phyloP scores from a whole-genome alignment of 1,140 invertebrate species.

The Archegozetes longisetosus region DNA sequence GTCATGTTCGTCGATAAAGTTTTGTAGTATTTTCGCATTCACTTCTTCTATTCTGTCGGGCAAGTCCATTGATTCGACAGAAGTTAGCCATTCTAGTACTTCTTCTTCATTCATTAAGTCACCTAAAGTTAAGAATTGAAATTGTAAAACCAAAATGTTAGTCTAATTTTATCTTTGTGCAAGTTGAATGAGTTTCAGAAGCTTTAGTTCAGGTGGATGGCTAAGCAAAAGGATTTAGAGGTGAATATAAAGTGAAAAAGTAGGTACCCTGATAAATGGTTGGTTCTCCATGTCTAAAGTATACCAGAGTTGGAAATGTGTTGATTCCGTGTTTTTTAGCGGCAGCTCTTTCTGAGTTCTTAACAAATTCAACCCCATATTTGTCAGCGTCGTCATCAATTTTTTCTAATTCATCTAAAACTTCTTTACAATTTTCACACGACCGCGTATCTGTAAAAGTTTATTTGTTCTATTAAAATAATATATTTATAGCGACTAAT shows the following conservation, averaged over 20 bases:
- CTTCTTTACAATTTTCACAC: slow-evolving; percentile 63
- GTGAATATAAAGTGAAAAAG: slow-evolving; percentile 43
- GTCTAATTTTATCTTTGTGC: slow-evolving; percentile 84
- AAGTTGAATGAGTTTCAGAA: slow-evolving; percentile 64
- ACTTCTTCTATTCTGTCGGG: slow-evolving; percentile 92
- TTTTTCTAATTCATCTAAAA: slow-evolving; percentile 78
- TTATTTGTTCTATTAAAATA: slow-evolving; percentile 4
- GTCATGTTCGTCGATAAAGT: slow-evolving; percentile 78
- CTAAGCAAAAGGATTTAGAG: slow-evolving; percentile 43
- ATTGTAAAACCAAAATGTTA: slow-evolving; percentile 74
- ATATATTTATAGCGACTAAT: background rate
- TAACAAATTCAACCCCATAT: slow-evolving; percentile 84
- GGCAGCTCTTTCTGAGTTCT: slow-evolving; percentile 85
- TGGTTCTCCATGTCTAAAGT: slow-evolving; percentile 65
- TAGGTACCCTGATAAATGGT: slow-evolving; percentile 39
- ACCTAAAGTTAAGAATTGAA: slow-evolving; percentile 80
- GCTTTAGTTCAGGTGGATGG: slow-evolving; percentile 55
- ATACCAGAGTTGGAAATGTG: slow-evolving; percentile 80
- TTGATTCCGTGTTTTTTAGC: slow-evolving; percentile 88
- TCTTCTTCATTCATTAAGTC: slow-evolving; percentile 82
- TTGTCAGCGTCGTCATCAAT: slow-evolving; percentile 86
- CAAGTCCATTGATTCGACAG: slow-evolving; percentile 79
- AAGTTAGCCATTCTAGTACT: slow-evolving; percentile 79
- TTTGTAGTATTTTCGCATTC: slow-evolving; percentile 70
- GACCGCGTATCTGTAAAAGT: slow-evolving; percentile 39